Evolutionary conservation across 2,888 invertebrate species (phyloP).

Genomic region (Molorchus minor): DNA sequence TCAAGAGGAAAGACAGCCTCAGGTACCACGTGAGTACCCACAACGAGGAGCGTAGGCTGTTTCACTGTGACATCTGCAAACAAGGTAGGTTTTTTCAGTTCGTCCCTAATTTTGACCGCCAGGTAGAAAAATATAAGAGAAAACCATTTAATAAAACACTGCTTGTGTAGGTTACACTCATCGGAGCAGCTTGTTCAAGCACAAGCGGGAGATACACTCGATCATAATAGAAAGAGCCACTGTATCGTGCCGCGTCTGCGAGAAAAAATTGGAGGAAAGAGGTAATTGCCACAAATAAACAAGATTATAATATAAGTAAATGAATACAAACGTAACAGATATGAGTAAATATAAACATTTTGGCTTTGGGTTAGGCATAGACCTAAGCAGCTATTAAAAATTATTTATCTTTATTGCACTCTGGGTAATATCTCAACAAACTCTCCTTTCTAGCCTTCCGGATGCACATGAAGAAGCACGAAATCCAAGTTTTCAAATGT

Average conservation of each 20-base stretch:
- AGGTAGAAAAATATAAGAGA: too few species aligned
- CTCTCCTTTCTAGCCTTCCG: slow-evolving; percentile 1
- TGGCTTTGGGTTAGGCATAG: neutral
- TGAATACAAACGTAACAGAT: too few species aligned
- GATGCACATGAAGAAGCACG: slow-evolving; percentile 13
- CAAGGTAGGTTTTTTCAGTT: too few species aligned
- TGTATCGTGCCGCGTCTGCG: slow-evolving; percentile 2
- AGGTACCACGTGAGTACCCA: slow-evolving; percentile 13
- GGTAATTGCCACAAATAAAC: neutral
- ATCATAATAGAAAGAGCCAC: neutral
- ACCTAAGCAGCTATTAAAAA: too few species aligned
- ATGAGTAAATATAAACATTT: too few species aligned
- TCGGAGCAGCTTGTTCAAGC: slow-evolving; percentile 11
- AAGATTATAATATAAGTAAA: neutral
- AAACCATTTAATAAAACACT: neutral
- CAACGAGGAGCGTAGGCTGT: slow-evolving; percentile 5
- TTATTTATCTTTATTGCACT: too few species aligned
- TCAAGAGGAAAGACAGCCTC: slow-evolving; percentile 11
- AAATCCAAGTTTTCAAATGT: slow-evolving; percentile 4
- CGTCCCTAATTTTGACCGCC: too few species aligned
- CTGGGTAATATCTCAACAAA: too few species aligned
- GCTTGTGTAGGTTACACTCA: slow-evolving; percentile 5
- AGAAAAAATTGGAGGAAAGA: neutral
- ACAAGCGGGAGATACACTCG: slow-evolving; percentile 10
- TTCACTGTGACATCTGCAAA: slow-evolving; percentile 11